phyloP scores from a whole-genome alignment of 2,113 vertebrate species.

The human (Homo sapiens) region GRCh38 chr11:33357001-33357500 shows the following conservation, averaged over 20 bases:
- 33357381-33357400: not conserved
- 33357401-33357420: not conserved
- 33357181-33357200: not conserved
- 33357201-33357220: not conserved
- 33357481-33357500: not conserved
- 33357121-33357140: not conserved
- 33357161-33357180: not conserved
- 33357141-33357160: not conserved
- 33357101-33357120: not conserved
- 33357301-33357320: not conserved
- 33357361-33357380: not conserved
- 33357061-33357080: not conserved
- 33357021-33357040: constrained; percentile 80
- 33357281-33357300: not conserved
- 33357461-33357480: not conserved
- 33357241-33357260: not conserved
- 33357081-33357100: not conserved
- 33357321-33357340: not conserved
- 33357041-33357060: constrained; percentile 27
- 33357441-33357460: not conserved
- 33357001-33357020: constrained; percentile 99
- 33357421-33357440: not conserved
- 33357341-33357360: not conserved
- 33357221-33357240: not conserved
- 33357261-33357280: not conserved